Evolutionary conservation across 2,888 invertebrate genomes (phyloP).

Genomic region (Platerodrilus igneus): DNA sequence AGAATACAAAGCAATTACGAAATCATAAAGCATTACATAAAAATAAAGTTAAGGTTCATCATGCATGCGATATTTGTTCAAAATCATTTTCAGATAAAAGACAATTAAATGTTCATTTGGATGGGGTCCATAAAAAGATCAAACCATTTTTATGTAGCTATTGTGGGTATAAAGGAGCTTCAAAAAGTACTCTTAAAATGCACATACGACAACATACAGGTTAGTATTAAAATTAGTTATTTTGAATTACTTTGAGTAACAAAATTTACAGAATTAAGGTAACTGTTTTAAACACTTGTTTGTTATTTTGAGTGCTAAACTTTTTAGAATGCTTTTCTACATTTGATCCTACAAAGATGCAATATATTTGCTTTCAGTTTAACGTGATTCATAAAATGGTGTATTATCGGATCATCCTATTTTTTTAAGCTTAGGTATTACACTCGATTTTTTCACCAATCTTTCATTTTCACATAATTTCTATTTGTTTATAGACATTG

Average conservation of each 20-base stretch:
- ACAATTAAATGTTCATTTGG: conserved; percentile 53
- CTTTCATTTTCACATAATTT: no score
- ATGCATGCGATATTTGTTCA: conserved; percentile 56
- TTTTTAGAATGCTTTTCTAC: no score
- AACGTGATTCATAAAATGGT: no score
- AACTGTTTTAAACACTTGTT: no score
- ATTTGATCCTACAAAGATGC: no score
- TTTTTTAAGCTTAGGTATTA: no score
- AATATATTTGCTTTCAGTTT: no score
- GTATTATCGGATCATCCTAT: no score
- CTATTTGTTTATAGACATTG: no score
- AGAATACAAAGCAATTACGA: conserved; percentile 71
- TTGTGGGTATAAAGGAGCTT: conserved; percentile 63
- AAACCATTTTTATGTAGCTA: conserved; percentile 63
- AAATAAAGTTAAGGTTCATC: conserved; percentile 36
- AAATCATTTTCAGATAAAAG: conserved; percentile 54
- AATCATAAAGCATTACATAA: conserved; percentile 69
- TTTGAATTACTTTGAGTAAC: not conserved
- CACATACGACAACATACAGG: conserved; percentile 70
- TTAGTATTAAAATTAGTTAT: conserved; percentile 37
- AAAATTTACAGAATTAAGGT: no score
- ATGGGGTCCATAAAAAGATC: conserved; percentile 62
- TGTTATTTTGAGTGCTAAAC: no score
- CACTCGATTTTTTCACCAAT: no score
- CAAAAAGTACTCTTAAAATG: conserved; percentile 61